Evolutionary conservation across 2,113 vertebrate genomes (phyloP).

Genomic region (Lagopus muta): DNA sequence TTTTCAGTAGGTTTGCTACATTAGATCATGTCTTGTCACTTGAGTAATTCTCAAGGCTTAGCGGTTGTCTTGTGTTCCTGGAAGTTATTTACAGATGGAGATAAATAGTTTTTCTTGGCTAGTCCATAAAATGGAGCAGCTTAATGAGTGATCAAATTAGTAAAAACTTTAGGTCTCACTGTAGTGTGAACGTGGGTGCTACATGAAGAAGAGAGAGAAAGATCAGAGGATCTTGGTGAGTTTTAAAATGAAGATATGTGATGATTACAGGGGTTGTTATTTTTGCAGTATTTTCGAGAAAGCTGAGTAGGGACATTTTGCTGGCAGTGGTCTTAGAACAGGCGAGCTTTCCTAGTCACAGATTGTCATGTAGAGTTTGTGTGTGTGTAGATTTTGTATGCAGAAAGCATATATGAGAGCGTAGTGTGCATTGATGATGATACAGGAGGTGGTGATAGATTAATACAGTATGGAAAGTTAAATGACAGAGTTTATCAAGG

Average conservation of each 20-base stretch:
- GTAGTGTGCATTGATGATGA: not conserved
- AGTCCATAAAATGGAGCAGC: not conserved
- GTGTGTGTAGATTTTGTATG: not conserved
- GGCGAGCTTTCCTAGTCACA: not conserved
- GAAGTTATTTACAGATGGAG: not conserved
- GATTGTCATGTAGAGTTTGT: not conserved
- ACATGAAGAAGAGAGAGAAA: slow-evolving; percentile 14
- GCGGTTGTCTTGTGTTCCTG: not conserved
- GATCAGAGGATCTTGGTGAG: not conserved
- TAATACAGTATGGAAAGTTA: not conserved
- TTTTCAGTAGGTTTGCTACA: not conserved
- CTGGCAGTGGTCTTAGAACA: not conserved
- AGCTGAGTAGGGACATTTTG: not conserved
- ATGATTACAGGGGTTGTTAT: not conserved
- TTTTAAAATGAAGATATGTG: not conserved
- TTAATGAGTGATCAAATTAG: not conserved
- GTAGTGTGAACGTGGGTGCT: not conserved
- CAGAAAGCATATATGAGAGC: not conserved
- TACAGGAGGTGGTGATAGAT: not conserved
- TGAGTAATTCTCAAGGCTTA: not conserved
- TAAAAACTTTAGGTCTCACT: not conserved
- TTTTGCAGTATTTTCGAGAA: not conserved
- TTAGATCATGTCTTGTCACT: not conserved
- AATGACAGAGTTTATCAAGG: not conserved
- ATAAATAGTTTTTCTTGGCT: not conserved